Evolutionary conservation across 2,113 vertebrate species (phyloP).

Genomic region (Nothocercus julius): DNA sequence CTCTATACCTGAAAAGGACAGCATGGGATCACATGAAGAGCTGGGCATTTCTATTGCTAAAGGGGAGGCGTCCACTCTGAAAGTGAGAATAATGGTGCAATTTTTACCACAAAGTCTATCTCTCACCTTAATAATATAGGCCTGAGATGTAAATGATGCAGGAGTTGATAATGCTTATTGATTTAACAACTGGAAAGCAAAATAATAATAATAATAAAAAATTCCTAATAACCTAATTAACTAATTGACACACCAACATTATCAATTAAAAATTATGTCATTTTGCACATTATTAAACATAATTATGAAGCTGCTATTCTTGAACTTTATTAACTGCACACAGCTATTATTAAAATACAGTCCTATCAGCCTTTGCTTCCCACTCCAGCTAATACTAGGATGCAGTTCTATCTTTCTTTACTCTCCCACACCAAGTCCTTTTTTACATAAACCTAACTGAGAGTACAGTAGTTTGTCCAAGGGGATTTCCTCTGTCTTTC

Average conservation of each 20-base stretch:
- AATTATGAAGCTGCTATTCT: not conserved
- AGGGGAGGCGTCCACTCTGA: not conserved
- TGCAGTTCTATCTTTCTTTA: not conserved
- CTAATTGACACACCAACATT: not conserved
- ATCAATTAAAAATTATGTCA: not conserved
- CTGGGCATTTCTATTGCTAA: not conserved
- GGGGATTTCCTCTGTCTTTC: not conserved
- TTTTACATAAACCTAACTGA: not conserved
- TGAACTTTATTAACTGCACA: not conserved
- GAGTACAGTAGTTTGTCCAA: not conserved
- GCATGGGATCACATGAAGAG: not conserved
- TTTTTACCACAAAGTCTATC: fast-evolving
- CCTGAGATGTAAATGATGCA: not conserved
- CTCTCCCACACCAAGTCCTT: not conserved
- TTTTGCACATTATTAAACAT: not conserved
- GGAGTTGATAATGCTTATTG: not conserved
- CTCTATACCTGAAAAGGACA: not conserved
- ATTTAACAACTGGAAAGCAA: not conserved
- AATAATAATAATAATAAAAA: not conserved
- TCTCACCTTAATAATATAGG: not conserved
- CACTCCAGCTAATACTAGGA: not conserved
- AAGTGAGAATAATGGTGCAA: not conserved
- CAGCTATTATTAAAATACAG: not conserved
- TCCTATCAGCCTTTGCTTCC: not conserved
- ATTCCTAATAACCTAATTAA: not conserved